phyloP scores from a whole-genome alignment of 2,113 vertebrate species.

The Chinchilla lanigera region DNA sequence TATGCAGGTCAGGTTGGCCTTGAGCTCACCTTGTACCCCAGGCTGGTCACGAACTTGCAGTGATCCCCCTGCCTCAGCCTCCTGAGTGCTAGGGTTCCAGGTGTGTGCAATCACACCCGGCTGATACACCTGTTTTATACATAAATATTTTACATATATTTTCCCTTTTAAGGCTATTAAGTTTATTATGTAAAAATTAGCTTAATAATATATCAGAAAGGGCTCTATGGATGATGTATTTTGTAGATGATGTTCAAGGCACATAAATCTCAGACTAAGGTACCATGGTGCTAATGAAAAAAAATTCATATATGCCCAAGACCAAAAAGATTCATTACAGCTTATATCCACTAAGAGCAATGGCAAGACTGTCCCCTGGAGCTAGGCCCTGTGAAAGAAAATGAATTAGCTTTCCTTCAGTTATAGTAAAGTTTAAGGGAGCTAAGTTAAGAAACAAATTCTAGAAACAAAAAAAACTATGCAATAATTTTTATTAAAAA shows the following conservation, averaged over 20 bases:
- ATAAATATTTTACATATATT: not conserved
- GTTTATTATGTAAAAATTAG: not conserved
- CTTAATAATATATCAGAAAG: not conserved
- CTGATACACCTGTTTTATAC: not conserved
- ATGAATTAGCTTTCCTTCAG: not conserved
- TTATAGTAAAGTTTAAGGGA: not conserved
- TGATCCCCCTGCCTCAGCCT: no score
- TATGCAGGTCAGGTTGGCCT: no score
- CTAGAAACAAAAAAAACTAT: not conserved
- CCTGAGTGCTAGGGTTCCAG: no score
- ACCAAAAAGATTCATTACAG: not conserved
- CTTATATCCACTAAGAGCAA: not conserved
- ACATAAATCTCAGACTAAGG: not conserved
- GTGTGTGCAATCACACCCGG: no score
- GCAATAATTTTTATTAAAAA: slow-evolving; percentile 32
- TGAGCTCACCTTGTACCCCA: no score
- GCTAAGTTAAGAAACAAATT: not conserved
- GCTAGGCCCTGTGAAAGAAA: no score
- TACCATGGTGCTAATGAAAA: not conserved
- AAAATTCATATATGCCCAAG: not conserved
- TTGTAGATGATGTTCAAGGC: not conserved
- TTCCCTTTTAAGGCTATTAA: not conserved
- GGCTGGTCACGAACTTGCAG: no score
- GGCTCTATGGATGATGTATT: not conserved
- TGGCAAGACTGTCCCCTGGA: not conserved